Evolutionary conservation across 2,797 vertebrate genomes (phyloP), one percentile per base, ranked within the genome.

Genomic region (Synaphobranchus kaupii): DNA sequence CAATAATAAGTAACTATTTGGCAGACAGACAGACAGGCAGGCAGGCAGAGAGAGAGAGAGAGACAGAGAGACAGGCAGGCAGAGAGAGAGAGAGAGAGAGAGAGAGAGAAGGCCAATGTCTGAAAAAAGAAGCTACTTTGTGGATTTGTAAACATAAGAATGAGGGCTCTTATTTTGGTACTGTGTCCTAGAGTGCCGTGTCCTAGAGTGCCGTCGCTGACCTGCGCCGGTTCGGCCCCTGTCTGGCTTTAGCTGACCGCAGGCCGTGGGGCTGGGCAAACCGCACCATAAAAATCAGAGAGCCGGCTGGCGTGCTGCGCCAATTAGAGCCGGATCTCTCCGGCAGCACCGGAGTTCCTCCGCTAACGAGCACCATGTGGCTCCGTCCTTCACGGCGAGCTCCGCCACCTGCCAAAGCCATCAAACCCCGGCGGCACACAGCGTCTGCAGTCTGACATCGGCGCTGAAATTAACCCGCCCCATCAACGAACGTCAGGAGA

Each of bases 251-350:
- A 60, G 86, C 52, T 22, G 0, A 39, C 60, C n/a, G 60, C n/a
- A 17, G 84, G 22, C n/a, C 28, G 5, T 28, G 83, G 85, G 68
- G 34, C 48, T 47, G 31, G 68, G 56, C 52, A 56, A 90, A 85
- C 86, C 85, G 86, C 44, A 76, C 63, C 60, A 68, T 84, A 54
- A 82, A 54, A 83, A 88, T 50, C 73, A 89, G 48, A 78, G 86
- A 39, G 63, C 68, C 48, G 80, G 76, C 84, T 60, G 86, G 34
- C 73, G 50, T 56, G 15, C 85, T 47, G 80, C 20, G 20, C 47
- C 87, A 81, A 71, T 81, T 88, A 66, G 71, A 56, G 28, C 44
- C 25, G 44, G n/a, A 78, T 20, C n/a, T 83, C 73, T 86, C 80
- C 39, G n/a, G 52, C 44, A 66, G 31, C 25, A 31, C 50, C 81